phyloP scores from a whole-genome alignment of 2,113 vertebrate species.

The Tor tambroides region DNA sequence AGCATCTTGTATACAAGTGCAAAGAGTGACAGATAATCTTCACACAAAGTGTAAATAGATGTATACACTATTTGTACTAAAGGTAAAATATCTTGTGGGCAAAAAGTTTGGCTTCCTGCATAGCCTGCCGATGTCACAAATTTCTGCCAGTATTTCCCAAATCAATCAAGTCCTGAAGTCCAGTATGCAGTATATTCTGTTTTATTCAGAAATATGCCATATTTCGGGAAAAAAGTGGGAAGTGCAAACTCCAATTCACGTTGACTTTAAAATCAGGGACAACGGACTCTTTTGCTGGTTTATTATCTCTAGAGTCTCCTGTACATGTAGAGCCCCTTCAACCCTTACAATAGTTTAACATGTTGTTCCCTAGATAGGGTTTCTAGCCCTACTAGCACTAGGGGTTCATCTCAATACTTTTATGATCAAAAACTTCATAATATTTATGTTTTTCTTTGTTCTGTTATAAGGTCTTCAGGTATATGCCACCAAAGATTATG shows the following conservation, averaged over 20 bases:
- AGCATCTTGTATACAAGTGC: not conserved
- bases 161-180: not conserved
- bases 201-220: not conserved
- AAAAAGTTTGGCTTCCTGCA: not conserved
- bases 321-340: not conserved
- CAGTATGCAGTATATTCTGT: not conserved
- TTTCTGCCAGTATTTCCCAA: not conserved
- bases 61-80: not conserved
- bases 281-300: not conserved
- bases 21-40: not conserved
- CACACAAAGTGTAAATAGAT: not conserved
- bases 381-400: not conserved
- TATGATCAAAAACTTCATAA: conserved; percentile 16
- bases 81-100: not conserved
- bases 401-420: conserved; percentile 1
- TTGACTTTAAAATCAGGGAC: conserved; percentile 1
- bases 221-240: not conserved
- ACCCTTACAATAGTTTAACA: too few species aligned
- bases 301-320: not conserved
- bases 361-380: not conserved
- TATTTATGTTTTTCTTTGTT: conserved; percentile 9
- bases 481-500: conserved; percentile 12
- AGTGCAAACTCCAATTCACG: not conserved
- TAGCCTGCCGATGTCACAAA: not conserved
- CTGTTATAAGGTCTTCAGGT: conserved; percentile 14